Conservation (phyloP, 2,888 invertebrate genomes). For the Patella caerulea region DNA sequence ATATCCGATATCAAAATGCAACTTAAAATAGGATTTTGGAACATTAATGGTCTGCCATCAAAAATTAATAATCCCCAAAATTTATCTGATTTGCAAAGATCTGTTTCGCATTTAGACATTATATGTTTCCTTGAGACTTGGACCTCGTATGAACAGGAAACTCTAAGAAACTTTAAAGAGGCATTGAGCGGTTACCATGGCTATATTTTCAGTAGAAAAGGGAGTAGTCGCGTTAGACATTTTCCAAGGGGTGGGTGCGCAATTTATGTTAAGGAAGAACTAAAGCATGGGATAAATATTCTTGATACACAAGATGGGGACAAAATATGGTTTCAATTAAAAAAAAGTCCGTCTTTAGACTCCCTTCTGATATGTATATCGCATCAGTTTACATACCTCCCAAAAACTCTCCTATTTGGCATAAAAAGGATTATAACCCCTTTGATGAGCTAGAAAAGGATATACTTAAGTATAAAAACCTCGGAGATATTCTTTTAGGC, state of each 20-base stretch:
- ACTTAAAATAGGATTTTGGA: no score
- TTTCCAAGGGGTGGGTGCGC: background rate
- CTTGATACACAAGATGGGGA: background rate
- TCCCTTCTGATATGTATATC: conserved; percentile 24
- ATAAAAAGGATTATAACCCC: conserved; percentile 14
- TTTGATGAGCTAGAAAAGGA: conserved; percentile 17
- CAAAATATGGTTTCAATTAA: conserved; percentile 20
- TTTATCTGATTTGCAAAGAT: no score
- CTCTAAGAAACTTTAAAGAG: no score
- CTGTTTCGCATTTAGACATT: no score
- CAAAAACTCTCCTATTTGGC: conserved; percentile 14
- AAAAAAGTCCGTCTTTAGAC: conserved; percentile 20
- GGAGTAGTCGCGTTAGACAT: no score
- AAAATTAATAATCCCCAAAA: no score
- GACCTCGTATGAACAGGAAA: no score
- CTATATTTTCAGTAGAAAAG: no score
- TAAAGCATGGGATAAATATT: background rate
- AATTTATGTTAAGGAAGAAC: background rate
- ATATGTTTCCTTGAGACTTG: no score
- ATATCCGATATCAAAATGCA: no score
- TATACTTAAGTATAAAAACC: background rate
- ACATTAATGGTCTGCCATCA: no score
- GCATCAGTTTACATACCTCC: conserved; percentile 21
- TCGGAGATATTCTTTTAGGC: background rate
- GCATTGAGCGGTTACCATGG: no score